These are phyloP conservation scores for Magallana ariakensis DNA, from an alignment of 1,140 invertebrate genomes.

Conservation along the genomic window DNA sequence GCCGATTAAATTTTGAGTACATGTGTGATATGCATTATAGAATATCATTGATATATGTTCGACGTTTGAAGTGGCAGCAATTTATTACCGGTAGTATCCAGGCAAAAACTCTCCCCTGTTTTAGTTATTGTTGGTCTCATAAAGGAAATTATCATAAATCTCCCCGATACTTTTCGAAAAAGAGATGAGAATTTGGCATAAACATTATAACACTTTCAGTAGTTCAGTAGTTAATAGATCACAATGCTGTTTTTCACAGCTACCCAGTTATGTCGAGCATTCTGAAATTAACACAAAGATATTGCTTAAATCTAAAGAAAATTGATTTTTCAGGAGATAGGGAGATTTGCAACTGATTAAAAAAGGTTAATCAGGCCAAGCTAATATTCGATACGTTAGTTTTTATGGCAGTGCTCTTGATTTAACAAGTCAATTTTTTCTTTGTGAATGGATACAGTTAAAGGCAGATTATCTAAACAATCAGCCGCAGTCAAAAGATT, in stretches of 20 bases:
- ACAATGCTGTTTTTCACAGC: neutral
- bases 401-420: slow-evolving; percentile 19
- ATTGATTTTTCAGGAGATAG: slow-evolving; percentile 2
- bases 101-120: slow-evolving; percentile 1
- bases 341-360: slow-evolving; percentile 32
- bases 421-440: slow-evolving; percentile 35
- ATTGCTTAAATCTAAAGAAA: slow-evolving; percentile 26
- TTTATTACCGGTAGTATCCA: slow-evolving; percentile 52
- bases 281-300: neutral
- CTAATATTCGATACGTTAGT: slow-evolving; percentile 32
- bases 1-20: slow-evolving; percentile 45
- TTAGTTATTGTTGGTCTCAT: slow-evolving; percentile 38
- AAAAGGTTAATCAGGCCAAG: slow-evolving; percentile 30
- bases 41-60: slow-evolving; percentile 58
- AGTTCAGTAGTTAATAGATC: slow-evolving; percentile 30
- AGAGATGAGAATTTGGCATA: slow-evolving; percentile 31
- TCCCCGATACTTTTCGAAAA: slow-evolving; percentile 16
- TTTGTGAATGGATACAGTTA: slow-evolving; percentile 21
- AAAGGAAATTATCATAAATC: slow-evolving; percentile 39
- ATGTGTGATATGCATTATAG: slow-evolving; percentile 58
- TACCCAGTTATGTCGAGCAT: slow-evolving; percentile 21
- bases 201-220: slow-evolving; percentile 33
- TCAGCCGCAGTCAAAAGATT: neutral
- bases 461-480: slow-evolving; percentile 30
- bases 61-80: slow-evolving; percentile 54